phyloP scores from a whole-genome alignment of 2,113 vertebrate genomes.

The Elephas maximus region DNA sequence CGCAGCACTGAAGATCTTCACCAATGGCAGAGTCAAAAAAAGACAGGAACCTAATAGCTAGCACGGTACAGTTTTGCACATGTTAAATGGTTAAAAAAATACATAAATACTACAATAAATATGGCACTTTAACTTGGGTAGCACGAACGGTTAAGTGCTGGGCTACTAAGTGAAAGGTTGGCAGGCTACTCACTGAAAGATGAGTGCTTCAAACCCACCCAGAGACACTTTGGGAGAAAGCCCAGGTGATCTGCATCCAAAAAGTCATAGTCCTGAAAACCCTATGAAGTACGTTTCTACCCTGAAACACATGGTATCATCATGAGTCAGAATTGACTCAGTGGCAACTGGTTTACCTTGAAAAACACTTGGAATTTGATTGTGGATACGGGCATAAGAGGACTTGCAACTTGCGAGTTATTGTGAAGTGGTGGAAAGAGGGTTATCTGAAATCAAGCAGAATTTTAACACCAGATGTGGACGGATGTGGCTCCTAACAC shows the following conservation, averaged over 20 bases:
- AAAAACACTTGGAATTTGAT: background rate
- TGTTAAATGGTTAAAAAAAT: background rate
- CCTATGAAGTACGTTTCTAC: background rate
- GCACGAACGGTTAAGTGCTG: background rate
- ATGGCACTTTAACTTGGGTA: background rate
- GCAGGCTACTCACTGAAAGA: background rate
- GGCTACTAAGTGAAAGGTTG: background rate
- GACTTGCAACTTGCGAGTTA: background rate
- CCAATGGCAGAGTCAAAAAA: background rate
- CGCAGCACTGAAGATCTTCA: background rate
- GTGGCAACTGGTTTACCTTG: background rate
- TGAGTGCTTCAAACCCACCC: background rate
- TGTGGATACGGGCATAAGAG: background rate
- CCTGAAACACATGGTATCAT: background rate
- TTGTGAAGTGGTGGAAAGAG: background rate
- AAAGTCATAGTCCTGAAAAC: background rate
- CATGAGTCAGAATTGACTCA: background rate
- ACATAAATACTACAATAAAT: background rate
- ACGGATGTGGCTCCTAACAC: background rate
- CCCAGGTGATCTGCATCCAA: background rate
- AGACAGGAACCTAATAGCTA: background rate
- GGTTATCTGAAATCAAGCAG: background rate
- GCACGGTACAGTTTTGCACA: background rate
- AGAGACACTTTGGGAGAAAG: background rate
- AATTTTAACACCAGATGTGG: background rate